A percentile compares a stretch with the other conserved stretches of the same genome.
phyloP scores from a whole-genome alignment of 2,797 vertebrate species.

The Natrix natrix region DNA sequence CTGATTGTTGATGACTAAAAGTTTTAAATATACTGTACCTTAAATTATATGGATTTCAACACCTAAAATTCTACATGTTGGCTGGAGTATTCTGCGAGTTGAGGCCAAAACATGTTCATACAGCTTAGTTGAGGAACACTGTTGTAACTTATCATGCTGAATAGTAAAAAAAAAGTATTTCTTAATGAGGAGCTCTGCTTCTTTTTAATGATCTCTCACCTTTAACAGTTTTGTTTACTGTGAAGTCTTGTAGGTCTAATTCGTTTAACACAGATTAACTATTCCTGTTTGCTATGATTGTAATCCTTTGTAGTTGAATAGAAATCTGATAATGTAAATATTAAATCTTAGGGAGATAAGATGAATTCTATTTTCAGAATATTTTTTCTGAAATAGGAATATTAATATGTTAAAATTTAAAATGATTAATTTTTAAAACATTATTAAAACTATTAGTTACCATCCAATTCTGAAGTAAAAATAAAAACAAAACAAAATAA shows the following conservation, averaged over 20 bases:
- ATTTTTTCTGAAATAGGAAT: background rate
- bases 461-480: background rate
- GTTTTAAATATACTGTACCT: no score
- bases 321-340: background rate
- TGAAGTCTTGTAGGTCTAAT: background rate
- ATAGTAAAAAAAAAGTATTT: background rate
- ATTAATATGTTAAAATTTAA: background rate
- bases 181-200: background rate
- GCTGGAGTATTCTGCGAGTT: background rate
- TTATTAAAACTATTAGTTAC: background rate
- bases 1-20: background rate
- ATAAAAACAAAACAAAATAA: conserved; percentile 1
- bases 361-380: background rate
- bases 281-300: background rate
- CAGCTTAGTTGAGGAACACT: background rate
- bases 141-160: background rate
- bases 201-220: background rate
- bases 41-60: background rate
- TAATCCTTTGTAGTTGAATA: background rate
- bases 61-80: background rate
- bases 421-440: background rate
- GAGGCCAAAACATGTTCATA: background rate
- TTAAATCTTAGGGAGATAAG: background rate
- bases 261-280: background rate
- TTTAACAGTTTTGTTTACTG: background rate